Evolutionary conservation across 37 sponge, comb jelly and placozoan species (phyloP), one percentile per base, ranked within the genome.

Genomic region (Oopsacas minuta): DNA sequence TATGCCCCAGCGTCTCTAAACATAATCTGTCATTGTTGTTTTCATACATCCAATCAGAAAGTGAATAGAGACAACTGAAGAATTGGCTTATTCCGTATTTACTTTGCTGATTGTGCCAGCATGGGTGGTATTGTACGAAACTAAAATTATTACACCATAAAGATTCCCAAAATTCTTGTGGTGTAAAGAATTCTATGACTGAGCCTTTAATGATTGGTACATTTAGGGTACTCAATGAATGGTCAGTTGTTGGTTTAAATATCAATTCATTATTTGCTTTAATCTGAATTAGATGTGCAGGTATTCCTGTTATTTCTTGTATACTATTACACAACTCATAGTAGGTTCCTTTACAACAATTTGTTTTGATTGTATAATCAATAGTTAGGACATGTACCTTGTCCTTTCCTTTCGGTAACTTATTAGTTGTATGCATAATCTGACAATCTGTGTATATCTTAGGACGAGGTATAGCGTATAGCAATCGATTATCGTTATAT

Each of bases 241-340:
- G 28, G 5, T 10, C 30, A 61, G 75, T 32, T 61, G 75, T 3
- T 25, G 20, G 75, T 5, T 42, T 15, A 8, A 42, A 42, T 42
- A 61, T 61, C 7, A 61, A 61, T 10, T 61, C 30, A 34, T 61
- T n/a, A 61, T 10, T n/a, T 20, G 5, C 5, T 10, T 61, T 25
- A 25, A 61, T 5, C 28, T 61, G 7, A 3, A 61, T 61, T 32
- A 61, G 75, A 61, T 61, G 75, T 10, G 28, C 75, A 32, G 75
- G 75, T 32, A 61, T 61, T 61, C 75, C 30, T 61, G 75, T 61
- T n/a, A 61, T 61, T 32, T 61, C 75, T 61, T 61, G 75, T 61
- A 61, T 61, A 3, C 17, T 61, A 10, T 61, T 61, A n/a, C 22
- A 5, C 5, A 61, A 12, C 22, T 61, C 28, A n/a, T 25, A 61